Percentiles rank a stretch among this genome's conserved stretches.
phyloP scores from a whole-genome alignment of 2,888 invertebrate species.

The Lasioglossum lativentre region DNA sequence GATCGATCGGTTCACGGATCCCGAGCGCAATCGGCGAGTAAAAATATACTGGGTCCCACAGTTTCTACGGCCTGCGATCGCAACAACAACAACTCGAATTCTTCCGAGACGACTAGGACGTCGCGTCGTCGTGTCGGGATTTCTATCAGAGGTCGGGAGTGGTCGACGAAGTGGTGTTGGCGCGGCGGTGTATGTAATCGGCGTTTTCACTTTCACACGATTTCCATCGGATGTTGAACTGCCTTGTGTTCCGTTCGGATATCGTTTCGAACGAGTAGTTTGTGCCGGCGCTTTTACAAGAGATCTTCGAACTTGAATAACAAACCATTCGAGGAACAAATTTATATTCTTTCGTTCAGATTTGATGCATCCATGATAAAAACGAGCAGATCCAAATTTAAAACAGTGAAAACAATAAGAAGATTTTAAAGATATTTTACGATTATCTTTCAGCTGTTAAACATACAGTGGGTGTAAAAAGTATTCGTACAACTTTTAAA shows the following conservation, averaged over 20 bases:
- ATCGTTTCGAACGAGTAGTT: not conserved
- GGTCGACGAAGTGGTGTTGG: not conserved
- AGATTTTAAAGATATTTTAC: too few relatives aligned
- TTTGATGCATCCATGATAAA: too few relatives aligned
- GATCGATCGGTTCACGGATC: not conserved
- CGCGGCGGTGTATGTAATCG: conserved; percentile 33
- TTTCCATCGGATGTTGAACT: conserved; percentile 68
- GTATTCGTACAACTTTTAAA: too few relatives aligned
- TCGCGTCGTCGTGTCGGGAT: not conserved
- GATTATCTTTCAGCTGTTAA: too few relatives aligned
- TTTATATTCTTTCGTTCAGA: too few relatives aligned
- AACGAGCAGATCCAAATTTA: too few relatives aligned
- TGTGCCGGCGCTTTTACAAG: not conserved
- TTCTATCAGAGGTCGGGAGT: conserved; percentile 36
- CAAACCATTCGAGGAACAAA: too few relatives aligned
- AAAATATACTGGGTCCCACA: not conserved
- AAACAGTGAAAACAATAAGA: too few relatives aligned
- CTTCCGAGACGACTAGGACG: not conserved
- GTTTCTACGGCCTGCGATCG: not conserved
- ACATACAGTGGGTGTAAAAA: too few relatives aligned
- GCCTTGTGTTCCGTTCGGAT: not conserved
- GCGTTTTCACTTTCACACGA: conserved; percentile 73
- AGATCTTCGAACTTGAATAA: not conserved
- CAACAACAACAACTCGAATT: not conserved
- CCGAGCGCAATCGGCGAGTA: too few relatives aligned